phyloP scores from a whole-genome alignment of 2,888 invertebrate species.

The Brachyptera putata region DNA sequence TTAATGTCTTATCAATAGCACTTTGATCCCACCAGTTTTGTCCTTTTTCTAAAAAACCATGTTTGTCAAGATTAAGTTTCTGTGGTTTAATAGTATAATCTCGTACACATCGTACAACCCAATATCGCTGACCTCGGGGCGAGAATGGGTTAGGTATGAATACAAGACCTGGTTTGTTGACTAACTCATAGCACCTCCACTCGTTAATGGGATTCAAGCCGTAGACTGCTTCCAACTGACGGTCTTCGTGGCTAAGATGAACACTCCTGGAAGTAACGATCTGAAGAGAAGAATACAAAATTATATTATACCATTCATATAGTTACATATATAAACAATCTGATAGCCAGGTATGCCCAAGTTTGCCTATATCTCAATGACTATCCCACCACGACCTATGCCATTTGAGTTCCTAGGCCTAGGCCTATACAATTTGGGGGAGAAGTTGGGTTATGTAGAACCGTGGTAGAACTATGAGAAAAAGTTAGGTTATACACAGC shows the following conservation, averaged over 20 bases:
- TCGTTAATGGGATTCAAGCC: conserved; percentile 48
- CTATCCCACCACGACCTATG: no score
- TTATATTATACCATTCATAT: no score
- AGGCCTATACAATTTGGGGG: no score
- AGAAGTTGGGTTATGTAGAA: not conserved
- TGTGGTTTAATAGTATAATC: conserved; percentile 73
- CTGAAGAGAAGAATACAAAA: no score
- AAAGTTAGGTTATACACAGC: not conserved
- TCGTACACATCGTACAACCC: conserved; percentile 72
- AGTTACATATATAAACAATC: no score
- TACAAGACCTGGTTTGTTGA: conserved; percentile 63
- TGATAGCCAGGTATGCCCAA: no score
- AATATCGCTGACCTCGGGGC: conserved; percentile 69
- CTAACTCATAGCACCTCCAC: conserved; percentile 63
- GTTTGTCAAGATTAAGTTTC: conserved; percentile 62
- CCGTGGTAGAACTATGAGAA: no score
- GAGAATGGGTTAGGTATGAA: conserved; percentile 83
- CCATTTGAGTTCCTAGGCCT: no score
- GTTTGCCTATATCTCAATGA: no score
- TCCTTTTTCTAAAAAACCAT: conserved; percentile 42
- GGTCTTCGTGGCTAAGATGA: not conserved
- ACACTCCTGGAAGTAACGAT: not conserved
- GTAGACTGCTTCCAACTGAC: not conserved
- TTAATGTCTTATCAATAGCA: conserved; percentile 34
- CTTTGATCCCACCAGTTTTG: conserved; percentile 62